Evolutionary conservation across 2,797 vertebrate species (phyloP).

Genomic region (Petrocephalus schoutedeni): DNA sequence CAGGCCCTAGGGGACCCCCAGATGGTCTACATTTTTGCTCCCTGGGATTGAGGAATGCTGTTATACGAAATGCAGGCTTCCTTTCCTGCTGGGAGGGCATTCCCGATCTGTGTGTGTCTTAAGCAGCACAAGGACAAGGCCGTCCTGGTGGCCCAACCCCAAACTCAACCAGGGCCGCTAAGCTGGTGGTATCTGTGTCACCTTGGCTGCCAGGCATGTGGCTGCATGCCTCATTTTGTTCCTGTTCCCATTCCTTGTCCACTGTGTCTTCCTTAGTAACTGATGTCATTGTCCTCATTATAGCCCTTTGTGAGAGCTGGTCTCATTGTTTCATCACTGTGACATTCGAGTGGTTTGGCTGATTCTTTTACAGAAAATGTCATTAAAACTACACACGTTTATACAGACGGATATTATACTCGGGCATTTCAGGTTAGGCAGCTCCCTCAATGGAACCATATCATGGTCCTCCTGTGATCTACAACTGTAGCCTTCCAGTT

Average conservation of each 20-base stretch:
- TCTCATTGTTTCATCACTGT: background rate
- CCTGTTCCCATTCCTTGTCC: background rate
- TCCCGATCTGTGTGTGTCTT: background rate
- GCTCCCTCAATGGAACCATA: background rate
- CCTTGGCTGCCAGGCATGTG: background rate
- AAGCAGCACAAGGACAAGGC: background rate
- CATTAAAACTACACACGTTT: too few relatives aligned
- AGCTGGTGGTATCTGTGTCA: background rate
- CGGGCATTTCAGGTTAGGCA: background rate
- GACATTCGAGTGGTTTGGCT: background rate
- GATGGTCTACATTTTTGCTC: too few relatives aligned
- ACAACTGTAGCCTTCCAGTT: background rate
- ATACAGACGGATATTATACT: background rate
- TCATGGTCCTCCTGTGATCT: background rate
- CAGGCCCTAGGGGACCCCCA: too few relatives aligned
- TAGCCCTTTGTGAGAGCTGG: background rate
- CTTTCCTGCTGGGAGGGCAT: too few relatives aligned
- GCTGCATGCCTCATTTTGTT: background rate
- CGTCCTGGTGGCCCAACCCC: background rate
- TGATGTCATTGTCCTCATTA: background rate
- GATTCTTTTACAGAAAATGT: background rate
- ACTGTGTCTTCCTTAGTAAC: background rate
- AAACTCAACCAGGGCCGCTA: background rate
- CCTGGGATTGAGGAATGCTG: too few relatives aligned
- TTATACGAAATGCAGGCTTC: too few relatives aligned